Evolutionary conservation across 2,888 invertebrate genomes (phyloP), one percentile per base, ranked within the genome.

Genomic region (Acanthoscelides obtectus): DNA sequence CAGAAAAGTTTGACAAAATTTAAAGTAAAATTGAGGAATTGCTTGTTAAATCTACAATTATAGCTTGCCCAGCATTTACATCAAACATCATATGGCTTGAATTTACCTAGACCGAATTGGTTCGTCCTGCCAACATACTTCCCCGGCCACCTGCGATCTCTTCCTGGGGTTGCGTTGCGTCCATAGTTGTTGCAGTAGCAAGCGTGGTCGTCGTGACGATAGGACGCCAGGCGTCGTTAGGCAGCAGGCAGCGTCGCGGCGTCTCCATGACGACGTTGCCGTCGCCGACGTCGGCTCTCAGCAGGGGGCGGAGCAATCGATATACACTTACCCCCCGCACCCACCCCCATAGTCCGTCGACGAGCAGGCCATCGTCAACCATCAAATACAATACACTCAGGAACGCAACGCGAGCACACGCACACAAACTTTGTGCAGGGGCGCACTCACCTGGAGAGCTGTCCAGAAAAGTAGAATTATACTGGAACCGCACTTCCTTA

Each of bases 231-330:
- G 63, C 69, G 73, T 69, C 71, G 68, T 70, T 72, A 27, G 67
- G 45, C 68, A 69, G 72, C 76, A n/a, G n/a, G 76, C 73, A 74
- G 72, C 72, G 75, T 77, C 81, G 83, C 79, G 82, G 83, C 82
- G 25, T 82, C 83, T 83, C 82, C 83, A 83, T 82, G 83, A 83
- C 81, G 82, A 77, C 83, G 83, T 84, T 83, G 84, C 80, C 84
- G 88, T 88, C 85, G 87, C 87, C 88, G 88, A 84, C 86, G 87
- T 88, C 88, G 87, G 78, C 74, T 83, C 84, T 77, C 87, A 83
- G 80, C 87, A 86, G 87, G 87, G 83, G 87, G 87, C 87, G 88
- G 89, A 88, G 89, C 89, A 90, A 91, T 91, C 89, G 91, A 91
- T 91, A 90, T 89, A 45, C 45, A 45, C 45, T 45, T 45, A 45